Evolutionary conservation across 2,113 vertebrate genomes (phyloP), one percentile per base, ranked within the genome.

Genomic region (Mormoops blainvillei): DNA sequence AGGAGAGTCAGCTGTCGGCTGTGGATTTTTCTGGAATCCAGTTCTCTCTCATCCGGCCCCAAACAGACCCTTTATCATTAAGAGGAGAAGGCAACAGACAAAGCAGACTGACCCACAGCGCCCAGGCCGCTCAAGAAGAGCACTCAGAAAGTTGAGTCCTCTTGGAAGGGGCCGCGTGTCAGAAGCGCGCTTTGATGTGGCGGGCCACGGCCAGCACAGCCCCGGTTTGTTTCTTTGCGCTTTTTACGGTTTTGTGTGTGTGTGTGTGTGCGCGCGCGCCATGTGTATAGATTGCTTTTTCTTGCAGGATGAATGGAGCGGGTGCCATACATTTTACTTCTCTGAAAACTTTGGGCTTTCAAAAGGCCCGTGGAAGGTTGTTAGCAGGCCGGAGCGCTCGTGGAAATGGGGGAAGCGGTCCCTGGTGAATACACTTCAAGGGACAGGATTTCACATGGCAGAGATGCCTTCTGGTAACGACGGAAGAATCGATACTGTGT

Each of bases 281-380:
- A n/a, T 54, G 67, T 67, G 85, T 86, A 9, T 43, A 67, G 85
- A 33, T 65, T 89, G 94, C 45, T 87, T 84, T 96, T 96, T 95
- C 96, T 95, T 63, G 91, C 87, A 56, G 94, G 95, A 95, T 97
- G 78, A 97, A 63, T 61, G 56, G 43, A 45, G 76, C 87, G 19
- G 28, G 15, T 12, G 3, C 71, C 26, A 3, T 58, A 2, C 0
- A 31, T 89, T 73, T 65, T 26, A 11, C 48, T 68, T 68, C 31
- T 96, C 73, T 36, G 91, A 91, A 92, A 87, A 81, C 73, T 93
- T 91, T 3, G 4, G 88, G 28, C 84, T 93, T 91, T 91, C 45
- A 26, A 68, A 97, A 90, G 93, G 73, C 52, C 48, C 0, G 22
- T 82, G 14, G 73, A 68, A 2, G 3, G 82, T 38, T 24, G 70